phyloP scores from a whole-genome alignment of 2,113 vertebrate species.

The Nerophis lumbriciformis region DNA sequence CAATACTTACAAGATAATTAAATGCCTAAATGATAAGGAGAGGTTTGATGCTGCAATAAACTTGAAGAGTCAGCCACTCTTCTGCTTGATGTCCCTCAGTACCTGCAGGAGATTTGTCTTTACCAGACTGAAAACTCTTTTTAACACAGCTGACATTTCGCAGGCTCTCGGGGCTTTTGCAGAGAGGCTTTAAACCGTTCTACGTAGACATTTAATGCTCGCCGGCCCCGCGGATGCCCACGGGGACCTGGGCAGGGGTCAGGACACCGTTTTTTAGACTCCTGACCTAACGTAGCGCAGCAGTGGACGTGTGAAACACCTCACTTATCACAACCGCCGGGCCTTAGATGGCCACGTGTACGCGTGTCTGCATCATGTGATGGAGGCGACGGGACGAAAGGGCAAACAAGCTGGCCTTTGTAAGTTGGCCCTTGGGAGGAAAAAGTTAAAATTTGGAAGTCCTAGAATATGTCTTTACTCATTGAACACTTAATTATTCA shows the following conservation, averaged over 20 bases:
- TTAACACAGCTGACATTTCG: slow-evolving; percentile 65
- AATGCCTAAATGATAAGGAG: not conserved
- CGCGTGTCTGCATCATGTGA: slow-evolving; percentile 11
- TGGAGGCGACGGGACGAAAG: slow-evolving; percentile 36
- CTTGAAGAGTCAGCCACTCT: not conserved
- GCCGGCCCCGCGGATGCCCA: slow-evolving; percentile 17
- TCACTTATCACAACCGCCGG: slow-evolving; percentile 49
- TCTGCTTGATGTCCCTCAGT: slow-evolving; percentile 29
- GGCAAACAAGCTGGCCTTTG: slow-evolving; percentile 30
- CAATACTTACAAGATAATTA: not conserved
- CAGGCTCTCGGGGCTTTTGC: slow-evolving; percentile 38
- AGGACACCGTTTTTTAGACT: slow-evolving; percentile 41
- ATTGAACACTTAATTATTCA: too few species aligned
- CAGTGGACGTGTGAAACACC: slow-evolving; percentile 55
- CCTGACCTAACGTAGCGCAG: slow-evolving; percentile 49
- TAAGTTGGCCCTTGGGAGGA: slow-evolving; percentile 13
- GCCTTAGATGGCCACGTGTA: slow-evolving; percentile 20
- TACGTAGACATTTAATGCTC: slow-evolving; percentile 33
- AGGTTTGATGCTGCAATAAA: not conserved
- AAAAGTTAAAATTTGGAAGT: slow-evolving; percentile 15
- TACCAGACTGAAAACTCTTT: slow-evolving; percentile 53
- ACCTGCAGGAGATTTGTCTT: slow-evolving; percentile 41
- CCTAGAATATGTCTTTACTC: not conserved
- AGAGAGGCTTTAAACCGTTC: slow-evolving; percentile 36
- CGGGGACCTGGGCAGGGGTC: slow-evolving; percentile 38